Percentiles rank a stretch among this genome's conserved stretches.
Evolutionary conservation across 1,140 invertebrate species (phyloP).

Genomic region (Geopemphigus sp.): DNA sequence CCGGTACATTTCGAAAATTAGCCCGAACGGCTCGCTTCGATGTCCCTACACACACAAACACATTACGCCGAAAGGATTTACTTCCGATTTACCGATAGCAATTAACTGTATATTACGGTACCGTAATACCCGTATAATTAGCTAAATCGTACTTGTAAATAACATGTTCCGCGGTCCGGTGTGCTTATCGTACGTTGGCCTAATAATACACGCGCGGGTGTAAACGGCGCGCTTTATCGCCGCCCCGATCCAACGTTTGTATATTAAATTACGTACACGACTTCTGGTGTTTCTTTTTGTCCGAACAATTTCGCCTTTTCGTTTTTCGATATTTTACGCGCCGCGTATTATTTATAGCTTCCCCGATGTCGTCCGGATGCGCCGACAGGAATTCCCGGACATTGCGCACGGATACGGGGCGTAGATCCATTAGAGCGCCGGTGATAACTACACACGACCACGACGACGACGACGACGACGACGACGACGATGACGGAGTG

Average conservation of each 20-base stretch:
- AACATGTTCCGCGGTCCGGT: neutral
- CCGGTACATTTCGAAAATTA: neutral
- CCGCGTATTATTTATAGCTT: neutral
- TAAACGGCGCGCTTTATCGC: too few relatives aligned
- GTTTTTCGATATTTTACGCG: too few relatives aligned
- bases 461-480: too few relatives aligned
- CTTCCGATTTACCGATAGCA: neutral
- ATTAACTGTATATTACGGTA: neutral
- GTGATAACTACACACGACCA: neutral
- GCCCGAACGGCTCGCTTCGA: neutral
- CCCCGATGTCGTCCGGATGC: conserved; percentile 16
- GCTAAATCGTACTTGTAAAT: neutral
- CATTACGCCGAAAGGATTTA: neutral
- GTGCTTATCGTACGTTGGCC: too few relatives aligned
- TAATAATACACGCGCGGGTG: too few relatives aligned
- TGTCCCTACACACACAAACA: neutral
- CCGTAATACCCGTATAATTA: neutral
- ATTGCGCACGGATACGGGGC: conserved; percentile 18
- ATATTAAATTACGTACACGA: too few relatives aligned
- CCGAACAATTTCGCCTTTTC: too few relatives aligned
- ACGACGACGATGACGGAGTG: neutral
- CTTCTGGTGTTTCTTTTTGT: too few relatives aligned
- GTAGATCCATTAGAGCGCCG: conserved; percentile 15
- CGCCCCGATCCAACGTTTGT: too few relatives aligned
- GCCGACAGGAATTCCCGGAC: conserved; percentile 39